Evolutionary conservation across 2,113 vertebrate genomes (phyloP), one percentile per base, ranked within the genome.

Genomic region (Pterocles gutturalis): DNA sequence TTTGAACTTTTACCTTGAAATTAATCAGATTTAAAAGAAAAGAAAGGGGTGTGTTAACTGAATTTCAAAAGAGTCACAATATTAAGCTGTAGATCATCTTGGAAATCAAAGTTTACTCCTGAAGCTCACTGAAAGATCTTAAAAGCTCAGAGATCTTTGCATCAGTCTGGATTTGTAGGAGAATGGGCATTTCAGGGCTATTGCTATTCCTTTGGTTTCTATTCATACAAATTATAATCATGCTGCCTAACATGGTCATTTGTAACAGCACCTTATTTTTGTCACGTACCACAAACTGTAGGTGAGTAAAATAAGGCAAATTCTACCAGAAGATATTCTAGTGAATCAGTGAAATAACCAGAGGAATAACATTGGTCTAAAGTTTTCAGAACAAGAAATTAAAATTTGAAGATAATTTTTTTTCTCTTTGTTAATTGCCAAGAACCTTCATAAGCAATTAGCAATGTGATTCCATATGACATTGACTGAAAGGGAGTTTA

Each of bases 41-140:
- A 71, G 76, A 61, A 62, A 3, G 0, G 0, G 21, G 33, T 9
- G 22, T 0, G 0, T 20, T 34, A 71, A 55, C 41, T 36, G 4
- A 76, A 51, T 58, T 79, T 67, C 79, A 3, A 60, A 70, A 58
- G 4, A 2, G 7, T n/a, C 21, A n/a, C 33, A 58, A 6, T 65
- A 57, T 62, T 78, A 82, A 78, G 36, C 10, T 48, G 7, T 10
- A 65, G 13, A 34, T 46, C 4, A 66, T 17, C 24, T 36, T 28
- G 21, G 75, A 85, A 15, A 73, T 31, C 25, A 75, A 60, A 51
- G 15, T 31, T 78, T 54, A 34, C 2, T 70, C 21, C 25, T 57
- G 18, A 57, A 71, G 17, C 4, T 82, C 13, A 48, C 7, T 14
- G 11, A 34, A 55, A 82, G 11, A 79, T 21, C 67, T 87, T 26